Conservation (phyloP, 2,888 invertebrate species). For the Acanthosepion pharaonis region DNA sequence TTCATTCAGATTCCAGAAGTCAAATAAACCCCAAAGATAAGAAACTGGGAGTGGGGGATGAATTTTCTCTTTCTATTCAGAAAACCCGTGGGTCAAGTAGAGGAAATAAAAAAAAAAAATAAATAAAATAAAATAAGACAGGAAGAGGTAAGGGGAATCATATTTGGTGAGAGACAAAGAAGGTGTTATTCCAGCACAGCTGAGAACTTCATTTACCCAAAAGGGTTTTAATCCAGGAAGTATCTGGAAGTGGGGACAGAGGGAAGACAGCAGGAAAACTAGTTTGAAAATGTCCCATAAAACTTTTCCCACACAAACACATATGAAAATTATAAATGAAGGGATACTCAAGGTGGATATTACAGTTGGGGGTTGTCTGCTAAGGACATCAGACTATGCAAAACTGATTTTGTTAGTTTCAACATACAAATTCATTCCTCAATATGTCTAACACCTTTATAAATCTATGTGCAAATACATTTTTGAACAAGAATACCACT, state of each 20-base stretch:
- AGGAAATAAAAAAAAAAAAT: not conserved
- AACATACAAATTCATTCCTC: not conserved
- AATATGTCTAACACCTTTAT: not conserved
- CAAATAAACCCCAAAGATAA: not conserved
- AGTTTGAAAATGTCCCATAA: slow-evolving; percentile 3
- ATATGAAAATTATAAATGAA: not conserved
- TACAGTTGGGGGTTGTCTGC: not conserved
- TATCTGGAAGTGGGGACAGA: not conserved
- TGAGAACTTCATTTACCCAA: not conserved
- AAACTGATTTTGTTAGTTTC: not conserved
- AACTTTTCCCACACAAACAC: not conserved
- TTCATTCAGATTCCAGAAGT: not conserved
- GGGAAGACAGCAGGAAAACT: no score
- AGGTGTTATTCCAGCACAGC: slow-evolving; percentile 33
- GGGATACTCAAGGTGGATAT: not conserved
- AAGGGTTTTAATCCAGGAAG: slow-evolving; percentile 33
- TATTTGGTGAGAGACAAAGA: not conserved
- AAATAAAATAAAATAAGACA: not conserved
- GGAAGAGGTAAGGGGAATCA: not conserved
- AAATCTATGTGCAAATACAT: not conserved
- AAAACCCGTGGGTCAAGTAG: not conserved
- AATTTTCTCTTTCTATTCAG: no score
- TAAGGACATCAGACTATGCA: not conserved
- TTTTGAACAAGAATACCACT: no score
- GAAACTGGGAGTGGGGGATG: not conserved